Percentiles rank a stretch among this genome's conserved stretches.
Conservation (phyloP, 2,888 invertebrate species). For the Subacronicta megacephala region DNA sequence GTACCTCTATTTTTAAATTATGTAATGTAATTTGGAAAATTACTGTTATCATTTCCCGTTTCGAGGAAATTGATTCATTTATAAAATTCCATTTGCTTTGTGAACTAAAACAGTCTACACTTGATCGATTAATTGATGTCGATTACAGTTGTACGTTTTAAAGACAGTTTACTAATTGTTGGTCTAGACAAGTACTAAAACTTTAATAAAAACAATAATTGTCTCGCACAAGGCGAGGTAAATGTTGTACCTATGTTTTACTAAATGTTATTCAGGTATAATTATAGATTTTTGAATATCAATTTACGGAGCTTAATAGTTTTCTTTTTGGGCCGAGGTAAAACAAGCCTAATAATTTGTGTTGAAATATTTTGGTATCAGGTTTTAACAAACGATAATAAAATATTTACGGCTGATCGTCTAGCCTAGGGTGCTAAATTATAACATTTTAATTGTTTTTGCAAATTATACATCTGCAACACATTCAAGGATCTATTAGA, state of each 20-base stretch:
- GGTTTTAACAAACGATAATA: too few species aligned
- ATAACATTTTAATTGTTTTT: too few species aligned
- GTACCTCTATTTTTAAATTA: conserved; percentile 26
- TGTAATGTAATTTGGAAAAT: conserved; percentile 24
- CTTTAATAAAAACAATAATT: conserved; percentile 2
- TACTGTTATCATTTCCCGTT: conserved; percentile 6
- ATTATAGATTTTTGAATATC: neutral
- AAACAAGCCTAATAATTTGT: too few species aligned
- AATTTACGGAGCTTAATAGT: neutral
- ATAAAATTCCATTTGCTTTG: conserved; percentile 1
- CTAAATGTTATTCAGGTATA: too few species aligned
- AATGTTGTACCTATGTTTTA: too few species aligned
- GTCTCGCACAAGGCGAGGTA: too few species aligned
- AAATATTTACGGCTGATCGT: too few species aligned
- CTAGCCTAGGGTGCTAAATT: too few species aligned
- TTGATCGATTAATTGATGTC: conserved; percentile 32
- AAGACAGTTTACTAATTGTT: conserved; percentile 39
- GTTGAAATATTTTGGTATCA: too few species aligned
- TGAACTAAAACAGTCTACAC: neutral
- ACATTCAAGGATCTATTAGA: too few species aligned
- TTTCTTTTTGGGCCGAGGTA: too few species aligned
- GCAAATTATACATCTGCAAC: too few species aligned
- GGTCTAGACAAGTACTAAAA: conserved; percentile 28
- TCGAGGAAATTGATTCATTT: conserved; percentile 10
- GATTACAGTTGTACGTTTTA: conserved; percentile 18